A percentile compares a stretch with the other conserved stretches of the same genome.
Conservation (phyloP, 2,797 vertebrate species). For the Acipenser oxyrinchus region DNA sequence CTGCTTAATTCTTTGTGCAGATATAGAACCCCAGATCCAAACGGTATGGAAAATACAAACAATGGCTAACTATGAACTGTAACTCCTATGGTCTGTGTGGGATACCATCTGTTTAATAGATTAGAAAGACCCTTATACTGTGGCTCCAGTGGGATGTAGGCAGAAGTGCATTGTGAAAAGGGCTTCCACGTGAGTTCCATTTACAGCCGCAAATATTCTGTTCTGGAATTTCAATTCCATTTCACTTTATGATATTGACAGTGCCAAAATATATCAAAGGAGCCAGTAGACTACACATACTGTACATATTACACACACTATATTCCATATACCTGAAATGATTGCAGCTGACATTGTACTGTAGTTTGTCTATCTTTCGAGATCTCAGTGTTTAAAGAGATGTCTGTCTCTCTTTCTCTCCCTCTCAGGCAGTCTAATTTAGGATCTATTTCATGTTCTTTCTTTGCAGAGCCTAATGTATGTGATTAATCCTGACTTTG, state of each 20-base stretch:
- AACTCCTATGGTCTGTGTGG: not conserved
- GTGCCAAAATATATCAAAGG: not conserved
- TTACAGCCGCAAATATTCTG: constrained; percentile 1
- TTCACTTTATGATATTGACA: not conserved
- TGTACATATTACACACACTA: not conserved
- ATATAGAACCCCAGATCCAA: constrained; percentile 36
- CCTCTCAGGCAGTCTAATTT: constrained; percentile 55
- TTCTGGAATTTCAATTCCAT: not conserved
- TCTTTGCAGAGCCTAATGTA: constrained; percentile 56
- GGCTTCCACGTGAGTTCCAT: not conserved
- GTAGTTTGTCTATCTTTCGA: not conserved
- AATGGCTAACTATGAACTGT: not conserved
- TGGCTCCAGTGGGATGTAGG: not conserved
- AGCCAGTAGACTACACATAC: not conserved
- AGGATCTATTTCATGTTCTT: constrained; percentile 54
- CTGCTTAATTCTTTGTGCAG: constrained; percentile 74
- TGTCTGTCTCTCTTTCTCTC: constrained; percentile 19
- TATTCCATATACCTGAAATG: not conserved
- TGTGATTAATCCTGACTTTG: constrained; percentile 65
- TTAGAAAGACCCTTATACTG: not conserved
- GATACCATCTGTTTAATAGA: constrained; percentile 3
- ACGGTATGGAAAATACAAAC: not conserved
- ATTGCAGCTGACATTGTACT: not conserved
- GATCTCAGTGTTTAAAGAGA: not conserved
- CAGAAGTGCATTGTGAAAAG: constrained; percentile 1